Evolutionary conservation across 2,797 vertebrate genomes (phyloP), one percentile per base, ranked within the genome.

Genomic region (Antrozous pallidus): DNA sequence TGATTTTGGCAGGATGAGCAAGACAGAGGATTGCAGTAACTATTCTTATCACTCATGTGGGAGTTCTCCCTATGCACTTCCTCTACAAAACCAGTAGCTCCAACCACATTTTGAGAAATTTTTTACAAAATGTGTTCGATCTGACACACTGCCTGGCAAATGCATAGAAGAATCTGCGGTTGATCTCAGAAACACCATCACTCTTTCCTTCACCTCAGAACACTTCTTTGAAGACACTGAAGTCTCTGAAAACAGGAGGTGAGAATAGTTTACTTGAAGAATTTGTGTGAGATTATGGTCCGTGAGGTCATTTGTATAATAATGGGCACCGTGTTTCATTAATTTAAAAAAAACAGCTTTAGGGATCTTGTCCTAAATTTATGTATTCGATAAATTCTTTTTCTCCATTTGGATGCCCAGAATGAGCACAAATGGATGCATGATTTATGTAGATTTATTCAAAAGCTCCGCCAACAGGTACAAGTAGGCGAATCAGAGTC

Each of bases 371-470:
- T 81, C 45, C 6, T 51, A 33, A 26, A 78, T 79, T 93, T 49
- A n/a, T 28, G 56, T 10, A 8, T 28, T 84, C n/a, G 63, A 82
- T 51, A 85, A 42, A 75, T 77, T 85, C 38, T 45, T 93, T 95
- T 73, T 91, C 58, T 95, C 75, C 49, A 42, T 88, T 74, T 49
- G 18, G 20, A 40, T 45, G 42, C 38, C 56, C 67, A 63, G 89
- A 91, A 89, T 8, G 78, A 77, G 45, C 67, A 81, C 71, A 92
- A 88, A 61, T 36, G 56, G 8, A 33, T 58, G 38, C 20, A 38
- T 81, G 33, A 91, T 94, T 82, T 95, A 91, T 95, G 83, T 6
- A 94, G 75, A 93, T 94, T 12, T 58, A 88, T 94, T 69, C 93
- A 24, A n/a, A 84, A 61, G 22, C 54, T 90, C 89, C 88, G 88